These are phyloP conservation scores for Lepidurus arcticus DNA, from an alignment of 1,140 invertebrate genomes.

Conservation along the genomic window DNA sequence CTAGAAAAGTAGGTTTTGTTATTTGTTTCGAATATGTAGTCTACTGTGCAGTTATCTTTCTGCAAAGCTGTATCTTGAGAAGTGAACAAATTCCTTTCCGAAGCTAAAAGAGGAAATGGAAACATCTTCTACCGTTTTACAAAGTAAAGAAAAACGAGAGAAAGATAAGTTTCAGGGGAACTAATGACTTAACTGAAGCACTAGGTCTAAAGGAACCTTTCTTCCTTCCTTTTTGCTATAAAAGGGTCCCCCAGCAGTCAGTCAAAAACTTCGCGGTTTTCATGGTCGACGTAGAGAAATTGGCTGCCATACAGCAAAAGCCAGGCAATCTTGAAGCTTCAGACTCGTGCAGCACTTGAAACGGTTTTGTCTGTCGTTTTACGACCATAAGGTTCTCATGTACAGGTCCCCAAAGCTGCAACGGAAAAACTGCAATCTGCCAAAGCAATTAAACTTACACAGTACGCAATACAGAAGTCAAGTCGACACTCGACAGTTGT, in stretches of 20 bases:
- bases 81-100: too few species aligned
- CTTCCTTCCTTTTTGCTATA: background rate
- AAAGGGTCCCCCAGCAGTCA: background rate
- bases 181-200: constrained; percentile 2
- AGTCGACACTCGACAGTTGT: background rate
- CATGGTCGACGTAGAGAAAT: background rate
- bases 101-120: too few species aligned
- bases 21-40: too few species aligned
- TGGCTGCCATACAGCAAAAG: background rate
- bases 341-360: constrained; percentile 15
- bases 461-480: background rate
- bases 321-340: background rate
- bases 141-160: background rate
- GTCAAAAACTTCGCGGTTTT: background rate
- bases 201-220: background rate
- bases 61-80: too few species aligned
- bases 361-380: constrained; percentile 21
- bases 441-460: background rate
- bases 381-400: constrained; percentile 9
- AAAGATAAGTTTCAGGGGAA: background rate
- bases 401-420: constrained; percentile 2
- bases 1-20: too few species aligned
- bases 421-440: background rate
- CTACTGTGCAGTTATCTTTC: too few species aligned
- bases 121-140: background rate